Conservation (phyloP, 2,113 vertebrate genomes). For the Brachionichthys hirsutus region DNA sequence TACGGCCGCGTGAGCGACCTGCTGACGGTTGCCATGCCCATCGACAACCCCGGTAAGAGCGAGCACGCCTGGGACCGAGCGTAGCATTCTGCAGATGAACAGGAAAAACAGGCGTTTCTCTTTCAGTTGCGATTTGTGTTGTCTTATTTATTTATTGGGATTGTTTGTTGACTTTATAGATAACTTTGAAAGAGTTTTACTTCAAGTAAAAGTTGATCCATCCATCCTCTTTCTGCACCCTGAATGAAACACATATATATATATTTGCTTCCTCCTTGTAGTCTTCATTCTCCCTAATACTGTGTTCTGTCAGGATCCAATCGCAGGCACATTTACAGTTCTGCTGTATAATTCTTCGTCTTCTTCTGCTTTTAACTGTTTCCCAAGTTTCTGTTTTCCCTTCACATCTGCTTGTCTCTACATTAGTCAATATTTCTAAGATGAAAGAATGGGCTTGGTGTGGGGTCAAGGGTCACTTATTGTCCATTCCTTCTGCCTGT, state of each 20-base stretch:
- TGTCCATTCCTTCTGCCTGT: slow-evolving; percentile 38
- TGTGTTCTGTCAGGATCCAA: slow-evolving; percentile 2
- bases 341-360: neutral
- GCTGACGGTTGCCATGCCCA: slow-evolving; percentile 85
- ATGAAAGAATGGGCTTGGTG: slow-evolving; percentile 8
- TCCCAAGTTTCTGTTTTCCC: slow-evolving; percentile 13
- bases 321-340: slow-evolving; percentile 1
- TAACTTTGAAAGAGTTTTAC: no score
- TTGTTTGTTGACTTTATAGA: no score
- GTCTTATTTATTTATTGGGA: no score
- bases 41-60: slow-evolving; percentile 87
- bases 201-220: neutral
- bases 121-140: neutral
- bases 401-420: slow-evolving; percentile 20
- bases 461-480: slow-evolving; percentile 20
- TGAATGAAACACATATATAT: neutral
- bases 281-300: neutral
- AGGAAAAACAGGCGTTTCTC: neutral
- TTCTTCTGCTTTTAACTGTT: slow-evolving; percentile 7
- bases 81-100: neutral
- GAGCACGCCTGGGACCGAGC: slow-evolving; percentile 21
- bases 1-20: slow-evolving; percentile 87
- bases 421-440: slow-evolving; percentile 32
- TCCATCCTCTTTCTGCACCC: slow-evolving; percentile 11
- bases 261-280: slow-evolving; percentile 6